Evolutionary conservation across 2,797 vertebrate genomes (phyloP), one percentile per base, ranked within the genome.

Genomic region (Lepidocolaptes lacrymiger): DNA sequence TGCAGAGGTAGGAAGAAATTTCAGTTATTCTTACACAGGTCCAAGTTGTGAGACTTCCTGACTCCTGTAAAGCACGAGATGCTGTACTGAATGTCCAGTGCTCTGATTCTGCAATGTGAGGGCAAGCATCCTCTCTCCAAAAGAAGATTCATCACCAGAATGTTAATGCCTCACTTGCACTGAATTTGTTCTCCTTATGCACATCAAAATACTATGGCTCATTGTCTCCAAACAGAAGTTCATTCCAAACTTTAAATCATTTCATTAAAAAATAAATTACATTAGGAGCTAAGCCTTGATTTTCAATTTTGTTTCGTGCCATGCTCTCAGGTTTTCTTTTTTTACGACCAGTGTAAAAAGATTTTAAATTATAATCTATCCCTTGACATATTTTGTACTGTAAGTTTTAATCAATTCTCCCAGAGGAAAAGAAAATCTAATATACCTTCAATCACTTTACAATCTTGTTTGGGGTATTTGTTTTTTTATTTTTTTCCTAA

Each of bases 181-280:
- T 51, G 63, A 79, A 89, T 88, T 94, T 80, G 23, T 32, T 75
- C 92, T 84, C 55, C 58, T 81, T 84, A 62, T 36, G 67, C 59
- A 30, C 85, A 93, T 79, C 68, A 73, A 81, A 95, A 80, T 44
- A 81, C 72, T 84, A 91, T 37, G 90, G 82, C 92, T 97, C 94
- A 89, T 92, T 96, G 93, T 96, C 95, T 95, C 88, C 89, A 89
- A 91, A 91, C 74, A 95, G 93, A 95, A 95, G 78, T 96, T 97
- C 73, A 93, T 95, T 91, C 76, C 89, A 91, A 97, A 95, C 78
- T 92, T 96, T 68, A 94, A 96, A 96, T 92, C 63, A 84, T 93
- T 96, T 95, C 80, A 96, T 97, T 97, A 94, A 89, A 96, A 97
- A 97, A 85, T 82, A 96, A 96, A 97, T 97, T 94, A 86, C 91